A percentile compares a stretch with the other conserved stretches of the same genome.
phyloP scores from a whole-genome alignment of 1,140 invertebrate species.

The Drosophila chauvacae region DNA sequence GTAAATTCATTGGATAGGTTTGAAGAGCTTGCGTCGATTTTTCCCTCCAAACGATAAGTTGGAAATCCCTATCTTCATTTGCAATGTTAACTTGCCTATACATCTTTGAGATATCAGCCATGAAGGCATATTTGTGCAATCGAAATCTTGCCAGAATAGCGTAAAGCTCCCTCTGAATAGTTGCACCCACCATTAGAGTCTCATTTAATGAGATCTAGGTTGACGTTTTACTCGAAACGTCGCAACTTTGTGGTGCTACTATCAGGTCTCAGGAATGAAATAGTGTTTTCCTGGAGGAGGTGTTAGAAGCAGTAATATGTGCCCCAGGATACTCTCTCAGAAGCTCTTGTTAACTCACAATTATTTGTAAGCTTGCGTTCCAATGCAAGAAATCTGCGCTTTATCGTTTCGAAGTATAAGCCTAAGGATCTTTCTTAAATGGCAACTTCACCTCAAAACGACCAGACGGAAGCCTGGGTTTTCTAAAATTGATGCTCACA shows the following conservation, averaged over 20 bases:
- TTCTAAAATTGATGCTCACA: conserved; percentile 1
- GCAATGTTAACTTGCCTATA: conserved; percentile 2
- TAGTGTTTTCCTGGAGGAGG: not conserved
- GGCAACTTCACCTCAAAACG: conserved; percentile 9
- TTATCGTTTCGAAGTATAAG: conserved; percentile 5
- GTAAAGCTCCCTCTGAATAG: not conserved
- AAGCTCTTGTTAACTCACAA: not conserved
- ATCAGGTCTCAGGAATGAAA: not conserved
- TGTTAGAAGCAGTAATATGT: not conserved
- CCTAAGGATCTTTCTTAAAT: conserved; percentile 5
- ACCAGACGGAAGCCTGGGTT: not conserved
- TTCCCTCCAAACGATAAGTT: not conserved
- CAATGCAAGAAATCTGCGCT: not conserved
- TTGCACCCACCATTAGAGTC: not conserved
- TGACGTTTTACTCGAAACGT: not conserved
- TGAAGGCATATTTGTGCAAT: not conserved
- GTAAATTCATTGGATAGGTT: not conserved
- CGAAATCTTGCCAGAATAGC: not conserved
- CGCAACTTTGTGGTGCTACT: not conserved
- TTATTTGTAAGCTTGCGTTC: conserved; percentile 1
- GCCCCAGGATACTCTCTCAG: not conserved
- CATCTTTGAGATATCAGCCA: not conserved
- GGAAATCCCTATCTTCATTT: not conserved
- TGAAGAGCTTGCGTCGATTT: not conserved
- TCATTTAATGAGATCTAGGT: not conserved